A percentile compares a stretch with the other conserved stretches of the same genome.
phyloP scores from a whole-genome alignment of 2,113 vertebrate species.

The Acinonyx jubatus region DNA sequence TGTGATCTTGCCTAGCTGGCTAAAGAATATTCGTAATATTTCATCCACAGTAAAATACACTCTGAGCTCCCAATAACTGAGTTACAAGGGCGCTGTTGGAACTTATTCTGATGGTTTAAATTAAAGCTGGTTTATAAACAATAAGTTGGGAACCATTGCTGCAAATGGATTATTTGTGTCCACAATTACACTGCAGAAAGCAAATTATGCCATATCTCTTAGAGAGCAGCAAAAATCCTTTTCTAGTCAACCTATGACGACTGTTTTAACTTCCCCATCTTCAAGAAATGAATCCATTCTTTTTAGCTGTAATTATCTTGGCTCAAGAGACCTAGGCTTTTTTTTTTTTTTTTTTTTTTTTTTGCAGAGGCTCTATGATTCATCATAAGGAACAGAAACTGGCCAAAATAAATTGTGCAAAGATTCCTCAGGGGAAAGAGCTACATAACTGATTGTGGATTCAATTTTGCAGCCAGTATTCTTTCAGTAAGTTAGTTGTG shows the following conservation, averaged over 20 bases:
- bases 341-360: conserved; percentile 1
- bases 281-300: conserved; percentile 40
- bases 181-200: neutral
- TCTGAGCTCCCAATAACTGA: neutral
- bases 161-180: conserved; percentile 20
- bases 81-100: neutral
- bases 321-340: conserved; percentile 17
- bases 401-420: conserved; percentile 55
- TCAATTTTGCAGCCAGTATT: conserved; percentile 37
- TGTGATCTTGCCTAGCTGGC: neutral
- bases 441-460: conserved; percentile 8
- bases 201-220: neutral
- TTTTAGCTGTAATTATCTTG: conserved; percentile 55
- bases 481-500: conserved; percentile 46
- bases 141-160: neutral
- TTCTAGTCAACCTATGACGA: neutral
- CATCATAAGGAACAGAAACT: conserved; percentile 51
- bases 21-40: neutral
- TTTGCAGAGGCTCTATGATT: conserved; percentile 47
- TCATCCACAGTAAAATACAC: neutral
- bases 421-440: conserved; percentile 2
- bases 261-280: neutral
- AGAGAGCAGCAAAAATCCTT: neutral
- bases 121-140: conserved; percentile 45
- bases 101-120: conserved; percentile 42